phyloP scores from a whole-genome alignment of 2,797 vertebrate genomes.

The Steatocranus sp. region DNA sequence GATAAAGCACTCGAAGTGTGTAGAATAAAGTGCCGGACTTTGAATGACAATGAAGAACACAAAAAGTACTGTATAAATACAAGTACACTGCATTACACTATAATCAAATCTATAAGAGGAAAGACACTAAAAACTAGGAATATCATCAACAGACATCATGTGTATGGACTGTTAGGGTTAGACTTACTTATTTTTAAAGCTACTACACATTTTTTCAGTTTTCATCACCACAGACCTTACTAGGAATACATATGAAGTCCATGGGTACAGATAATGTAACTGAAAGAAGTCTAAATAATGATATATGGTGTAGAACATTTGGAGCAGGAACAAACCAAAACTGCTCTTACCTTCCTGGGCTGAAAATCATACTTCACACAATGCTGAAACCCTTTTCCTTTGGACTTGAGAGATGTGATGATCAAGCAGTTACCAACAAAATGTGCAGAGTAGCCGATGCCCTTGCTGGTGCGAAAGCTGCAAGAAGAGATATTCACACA shows the following conservation, averaged over 20 bases:
- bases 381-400: slow-evolving; percentile 98
- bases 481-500: slow-evolving; percentile 6
- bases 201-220: neutral
- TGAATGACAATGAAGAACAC: neutral
- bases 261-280: neutral
- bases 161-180: neutral
- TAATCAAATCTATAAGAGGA: neutral
- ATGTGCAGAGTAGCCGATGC: slow-evolving; percentile 96
- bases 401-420: slow-evolving; percentile 96
- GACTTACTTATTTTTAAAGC: neutral
- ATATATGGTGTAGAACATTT: neutral
- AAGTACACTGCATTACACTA: neutral
- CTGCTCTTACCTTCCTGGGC: slow-evolving; percentile 86
- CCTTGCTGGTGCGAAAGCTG: slow-evolving; percentile 97
- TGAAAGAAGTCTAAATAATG: neutral
- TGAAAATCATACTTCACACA: slow-evolving; percentile 99
- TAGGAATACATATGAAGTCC: neutral
- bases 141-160: neutral
- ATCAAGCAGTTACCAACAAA: slow-evolving; percentile 95
- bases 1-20: neutral
- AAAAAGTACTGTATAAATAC: neutral
- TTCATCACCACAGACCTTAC: neutral
- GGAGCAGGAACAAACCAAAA: neutral
- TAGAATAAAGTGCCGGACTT: neutral
- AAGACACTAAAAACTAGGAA: neutral